Percentiles rank a stretch among this genome's conserved stretches.
These are phyloP conservation scores for Argyrosomus regius DNA, from an alignment of 2,797 vertebrate genomes.

Conservation along the genomic window DNA sequence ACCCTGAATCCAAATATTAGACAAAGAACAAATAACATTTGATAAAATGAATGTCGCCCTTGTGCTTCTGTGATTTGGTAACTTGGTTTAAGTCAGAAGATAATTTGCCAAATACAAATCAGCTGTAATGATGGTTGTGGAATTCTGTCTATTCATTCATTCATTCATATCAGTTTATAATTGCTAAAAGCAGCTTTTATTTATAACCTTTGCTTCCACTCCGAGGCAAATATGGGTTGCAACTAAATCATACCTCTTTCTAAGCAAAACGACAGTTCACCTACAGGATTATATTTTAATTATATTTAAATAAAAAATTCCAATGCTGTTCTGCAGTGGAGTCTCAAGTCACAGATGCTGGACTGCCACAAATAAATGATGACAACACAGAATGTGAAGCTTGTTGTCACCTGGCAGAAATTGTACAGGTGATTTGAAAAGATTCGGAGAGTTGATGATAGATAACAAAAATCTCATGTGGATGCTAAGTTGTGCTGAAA, in stretches of 20 bases:
- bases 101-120: neutral
- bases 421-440: conserved; percentile 35
- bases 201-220: neutral
- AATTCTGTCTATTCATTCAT: neutral
- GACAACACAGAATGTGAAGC: neutral
- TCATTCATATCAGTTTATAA: neutral
- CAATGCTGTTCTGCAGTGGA: neutral
- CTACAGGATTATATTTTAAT: too few relatives aligned
- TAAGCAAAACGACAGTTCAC: neutral
- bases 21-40: too few relatives aligned
- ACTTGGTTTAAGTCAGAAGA: neutral
- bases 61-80: too few relatives aligned
- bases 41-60: too few relatives aligned
- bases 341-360: neutral
- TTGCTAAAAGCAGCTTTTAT: neutral
- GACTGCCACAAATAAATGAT: conserved; percentile 4
- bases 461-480: neutral
- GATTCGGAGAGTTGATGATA: conserved; percentile 23
- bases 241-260: neutral
- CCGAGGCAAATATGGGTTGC: neutral
- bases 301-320: too few relatives aligned
- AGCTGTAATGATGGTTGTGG: neutral
- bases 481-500: neutral
- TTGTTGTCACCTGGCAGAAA: conserved; percentile 41
- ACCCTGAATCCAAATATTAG: neutral